Percentiles rank a stretch among this genome's conserved stretches.
These are phyloP conservation scores for Pygoscelis antarcticus DNA, from an alignment of 2,113 vertebrate species.

Conservation along the genomic window DNA sequence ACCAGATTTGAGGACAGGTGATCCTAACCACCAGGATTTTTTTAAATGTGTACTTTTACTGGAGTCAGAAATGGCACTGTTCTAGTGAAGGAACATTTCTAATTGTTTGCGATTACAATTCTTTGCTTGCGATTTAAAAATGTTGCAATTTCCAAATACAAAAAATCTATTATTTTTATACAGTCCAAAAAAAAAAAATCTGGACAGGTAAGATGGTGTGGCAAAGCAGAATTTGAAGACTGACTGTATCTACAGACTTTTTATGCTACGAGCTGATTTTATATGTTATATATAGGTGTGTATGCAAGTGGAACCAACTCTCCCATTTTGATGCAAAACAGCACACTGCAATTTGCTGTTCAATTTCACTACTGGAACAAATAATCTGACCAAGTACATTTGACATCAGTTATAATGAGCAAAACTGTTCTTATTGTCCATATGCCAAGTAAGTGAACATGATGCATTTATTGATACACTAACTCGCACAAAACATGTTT, in stretches of 20 bases:
- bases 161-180: not conserved
- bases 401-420: constrained; percentile 11
- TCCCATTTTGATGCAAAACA: not conserved
- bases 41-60: not conserved
- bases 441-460: not conserved
- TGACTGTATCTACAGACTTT: not conserved
- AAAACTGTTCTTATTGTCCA: not conserved
- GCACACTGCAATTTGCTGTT: not conserved
- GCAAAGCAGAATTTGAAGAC: not conserved
- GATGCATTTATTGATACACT: not conserved
- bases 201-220: not conserved
- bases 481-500: not conserved
- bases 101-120: no score
- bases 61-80: not conserved
- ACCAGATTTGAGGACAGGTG: not conserved
- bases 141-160: not conserved
- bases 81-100: not conserved
- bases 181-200: not conserved
- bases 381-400: not conserved
- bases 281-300: not conserved
- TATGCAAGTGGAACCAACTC: not conserved
- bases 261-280: not conserved
- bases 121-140: not conserved
- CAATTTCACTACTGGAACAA: constrained; percentile 1
- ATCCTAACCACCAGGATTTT: not conserved